Conservation (phyloP, 2,797 vertebrate genomes). For the Diglossa cyanea region DNA sequence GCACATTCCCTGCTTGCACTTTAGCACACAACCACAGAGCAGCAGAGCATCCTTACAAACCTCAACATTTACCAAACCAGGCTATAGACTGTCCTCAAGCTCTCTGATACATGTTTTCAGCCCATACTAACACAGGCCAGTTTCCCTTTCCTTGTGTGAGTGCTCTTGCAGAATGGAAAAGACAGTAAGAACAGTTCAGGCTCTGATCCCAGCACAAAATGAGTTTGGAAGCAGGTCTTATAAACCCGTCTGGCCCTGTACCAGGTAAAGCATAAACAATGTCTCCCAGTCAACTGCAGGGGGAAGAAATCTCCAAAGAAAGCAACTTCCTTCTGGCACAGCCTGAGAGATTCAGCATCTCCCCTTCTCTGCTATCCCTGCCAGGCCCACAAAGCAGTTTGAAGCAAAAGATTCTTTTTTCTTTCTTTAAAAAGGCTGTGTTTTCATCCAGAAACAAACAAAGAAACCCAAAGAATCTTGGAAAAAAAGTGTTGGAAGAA, state of each 20-base stretch:
- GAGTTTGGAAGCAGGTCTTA: not conserved
- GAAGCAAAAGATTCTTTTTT: conserved; percentile 40
- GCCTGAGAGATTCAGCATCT: not conserved
- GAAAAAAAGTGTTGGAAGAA: conserved; percentile 9
- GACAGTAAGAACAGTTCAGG: not conserved
- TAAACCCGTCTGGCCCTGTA: not conserved
- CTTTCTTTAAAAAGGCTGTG: not conserved
- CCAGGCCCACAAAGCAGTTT: conserved; percentile 39
- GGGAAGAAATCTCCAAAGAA: conserved; percentile 44
- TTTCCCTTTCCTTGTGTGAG: not conserved
- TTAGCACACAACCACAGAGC: not conserved
- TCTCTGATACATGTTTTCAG: not conserved
- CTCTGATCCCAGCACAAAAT: not conserved
- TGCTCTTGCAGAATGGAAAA: conserved; percentile 3
- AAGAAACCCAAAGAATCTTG: conserved; percentile 45
- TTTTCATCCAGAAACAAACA: conserved; percentile 57
- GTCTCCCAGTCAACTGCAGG: not conserved
- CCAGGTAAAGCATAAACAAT: conserved; percentile 15
- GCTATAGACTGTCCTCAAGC: not conserved
- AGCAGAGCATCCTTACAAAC: not conserved
- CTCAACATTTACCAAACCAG: fast-evolving
- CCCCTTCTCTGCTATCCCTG: not conserved
- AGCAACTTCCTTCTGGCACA: conserved; percentile 44
- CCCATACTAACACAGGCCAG: not conserved
- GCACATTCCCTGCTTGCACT: not conserved